Evolutionary conservation across 1,140 invertebrate species (phyloP).

Genomic region (Pectinophora gossypiella): DNA sequence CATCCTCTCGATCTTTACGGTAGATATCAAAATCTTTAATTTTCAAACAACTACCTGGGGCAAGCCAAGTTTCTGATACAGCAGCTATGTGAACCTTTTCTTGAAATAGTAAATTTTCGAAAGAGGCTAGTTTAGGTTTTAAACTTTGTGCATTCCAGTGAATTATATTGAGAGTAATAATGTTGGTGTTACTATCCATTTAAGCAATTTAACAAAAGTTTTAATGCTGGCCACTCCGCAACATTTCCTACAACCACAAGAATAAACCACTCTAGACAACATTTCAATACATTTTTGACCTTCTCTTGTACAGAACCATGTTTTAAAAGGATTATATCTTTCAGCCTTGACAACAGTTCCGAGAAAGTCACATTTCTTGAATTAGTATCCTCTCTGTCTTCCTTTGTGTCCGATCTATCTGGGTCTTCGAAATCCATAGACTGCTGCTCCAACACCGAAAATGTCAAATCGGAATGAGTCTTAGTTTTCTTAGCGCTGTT

Average conservation of each 20-base stretch:
- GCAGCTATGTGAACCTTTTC: constrained; percentile 7
- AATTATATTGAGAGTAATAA: neutral
- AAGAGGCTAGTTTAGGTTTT: neutral
- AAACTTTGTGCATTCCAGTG: constrained; percentile 9
- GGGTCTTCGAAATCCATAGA: too few species aligned
- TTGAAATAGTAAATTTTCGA: neutral
- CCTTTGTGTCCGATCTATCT: too few species aligned
- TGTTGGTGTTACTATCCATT: neutral
- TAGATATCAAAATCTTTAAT: constrained; percentile 20
- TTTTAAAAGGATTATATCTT: too few species aligned
- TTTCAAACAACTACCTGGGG: neutral
- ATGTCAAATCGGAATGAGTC: too few species aligned
- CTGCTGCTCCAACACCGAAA: too few species aligned
- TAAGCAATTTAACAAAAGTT: neutral
- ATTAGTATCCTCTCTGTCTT: too few species aligned
- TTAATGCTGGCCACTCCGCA: neutral
- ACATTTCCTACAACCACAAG: neutral
- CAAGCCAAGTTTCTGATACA: constrained; percentile 6
- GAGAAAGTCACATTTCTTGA: too few species aligned
- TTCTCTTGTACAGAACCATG: too few species aligned
- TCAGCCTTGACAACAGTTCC: too few species aligned
- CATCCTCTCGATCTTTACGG: constrained; percentile 3
- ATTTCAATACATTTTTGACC: too few species aligned
- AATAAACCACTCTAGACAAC: neutral
- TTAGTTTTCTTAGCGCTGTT: too few species aligned